Conservation (phyloP, 2,113 vertebrate species). For the Paracanthobrama guichenoti region DNA sequence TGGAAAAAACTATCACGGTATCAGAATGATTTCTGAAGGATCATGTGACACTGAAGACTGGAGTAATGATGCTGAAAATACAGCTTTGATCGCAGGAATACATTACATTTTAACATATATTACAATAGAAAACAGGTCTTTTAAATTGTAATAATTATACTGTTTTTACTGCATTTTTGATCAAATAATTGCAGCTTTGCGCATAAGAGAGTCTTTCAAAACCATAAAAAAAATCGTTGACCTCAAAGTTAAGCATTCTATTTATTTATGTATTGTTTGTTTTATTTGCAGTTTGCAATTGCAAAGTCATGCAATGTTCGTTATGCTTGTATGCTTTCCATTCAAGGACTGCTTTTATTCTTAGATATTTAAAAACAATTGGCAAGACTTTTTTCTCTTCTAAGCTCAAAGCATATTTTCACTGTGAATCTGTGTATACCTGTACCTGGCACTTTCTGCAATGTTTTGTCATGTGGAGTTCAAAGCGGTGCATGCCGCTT, state of each 20-base stretch:
- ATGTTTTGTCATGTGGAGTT: slow-evolving; percentile 22
- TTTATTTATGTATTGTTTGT: background rate
- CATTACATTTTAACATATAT: too few relatives aligned
- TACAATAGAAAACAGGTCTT: background rate
- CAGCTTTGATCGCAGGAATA: too few relatives aligned
- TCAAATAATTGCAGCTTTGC: background rate
- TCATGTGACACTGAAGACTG: background rate
- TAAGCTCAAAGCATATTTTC: background rate
- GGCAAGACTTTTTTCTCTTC: background rate
- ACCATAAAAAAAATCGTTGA: background rate
- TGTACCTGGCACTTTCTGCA: background rate
- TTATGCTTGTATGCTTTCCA: background rate
- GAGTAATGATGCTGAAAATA: too few relatives aligned
- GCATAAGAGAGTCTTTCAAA: background rate
- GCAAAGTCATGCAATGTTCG: background rate
- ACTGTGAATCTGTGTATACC: background rate
- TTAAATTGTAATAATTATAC: background rate
- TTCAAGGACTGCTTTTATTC: slow-evolving; percentile 20
- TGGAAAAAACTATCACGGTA: too few relatives aligned
- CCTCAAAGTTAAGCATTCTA: background rate
- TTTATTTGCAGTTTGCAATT: background rate
- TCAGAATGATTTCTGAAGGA: background rate
- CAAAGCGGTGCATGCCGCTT: background rate
- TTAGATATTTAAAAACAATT: background rate
- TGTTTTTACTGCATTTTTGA: background rate